Base-by-base conservation (phyloP, 2,888 invertebrate species). In the Hypolimnas misippus region DNA sequence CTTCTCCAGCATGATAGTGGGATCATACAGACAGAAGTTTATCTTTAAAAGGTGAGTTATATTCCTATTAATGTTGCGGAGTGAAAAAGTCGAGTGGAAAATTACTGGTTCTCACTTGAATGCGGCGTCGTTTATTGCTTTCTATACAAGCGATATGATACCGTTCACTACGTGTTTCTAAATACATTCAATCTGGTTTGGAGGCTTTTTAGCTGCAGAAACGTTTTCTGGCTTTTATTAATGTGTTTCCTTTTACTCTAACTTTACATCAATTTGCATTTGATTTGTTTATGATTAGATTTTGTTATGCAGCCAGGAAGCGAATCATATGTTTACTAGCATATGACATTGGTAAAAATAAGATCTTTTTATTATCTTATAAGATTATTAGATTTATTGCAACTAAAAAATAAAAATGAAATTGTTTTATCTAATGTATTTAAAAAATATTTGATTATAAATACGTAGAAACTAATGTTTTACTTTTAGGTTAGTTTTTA, bases 1-100 rank as follows among this genome's bases (percentile, higher is more conserved):
- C 93, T 93, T 93, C 91, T 93, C 92, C 94, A 94, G 93, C 93
- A 94, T 94, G 94, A 93, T 93, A 94, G 93, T 94, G 92, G 93
- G 91, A 92, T 93, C 93, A 86, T 92, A 93, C 93, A 89, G 87
- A 88, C 92, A 93, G 86, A 93, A 93, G 87, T 84, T 91, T 91
- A 83, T 92, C 92, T 93, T 93, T 86, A 93, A 93, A 92, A 94
- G 95, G 94, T 94, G 89, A 93, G 87, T 73, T 78, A 82, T 75
- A 73, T 78, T 71, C 76, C 78, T 76, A 72, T 74, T 78, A 76
- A 79, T 76, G 73, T 73, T 75, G 70, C 61, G 44, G 73, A 70
- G 71, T 77, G 69, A 72, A 76, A 79, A 78, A 71, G 63, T 72
- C 67, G 64, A 77, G 79, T 88, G 90, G 88, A 89, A 91, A 89